phyloP scores from a whole-genome alignment of 2,888 invertebrate species.

The Sylvicola cinctus region DNA sequence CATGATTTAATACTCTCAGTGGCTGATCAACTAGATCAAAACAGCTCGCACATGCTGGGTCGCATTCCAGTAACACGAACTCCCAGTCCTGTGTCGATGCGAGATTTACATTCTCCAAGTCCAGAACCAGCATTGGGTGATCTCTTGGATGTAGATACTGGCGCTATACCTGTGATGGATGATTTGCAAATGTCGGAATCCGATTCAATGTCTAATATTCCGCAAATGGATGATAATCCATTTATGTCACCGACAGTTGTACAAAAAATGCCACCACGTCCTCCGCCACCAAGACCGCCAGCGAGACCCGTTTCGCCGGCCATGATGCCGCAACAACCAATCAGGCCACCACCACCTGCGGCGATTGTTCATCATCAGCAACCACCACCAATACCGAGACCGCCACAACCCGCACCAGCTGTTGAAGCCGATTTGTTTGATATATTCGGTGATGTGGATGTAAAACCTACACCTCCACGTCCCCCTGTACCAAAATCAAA shows the following conservation, averaged over 20 bases:
- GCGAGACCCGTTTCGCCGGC: slow-evolving; percentile 21
- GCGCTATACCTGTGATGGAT: slow-evolving; percentile 8
- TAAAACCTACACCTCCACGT: slow-evolving; percentile 28
- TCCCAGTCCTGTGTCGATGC: slow-evolving; percentile 68
- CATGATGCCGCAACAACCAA: slow-evolving; percentile 16
- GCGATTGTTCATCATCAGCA: slow-evolving; percentile 13
- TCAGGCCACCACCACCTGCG: slow-evolving; percentile 13
- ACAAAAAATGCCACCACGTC: slow-evolving; percentile 27
- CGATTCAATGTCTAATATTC: slow-evolving; percentile 12
- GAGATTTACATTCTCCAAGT: slow-evolving; percentile 64
- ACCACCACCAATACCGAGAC: slow-evolving; percentile 7
- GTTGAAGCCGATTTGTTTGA: slow-evolving; percentile 35
- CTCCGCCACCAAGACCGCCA: slow-evolving; percentile 27
- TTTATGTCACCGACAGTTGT: slow-evolving; percentile 27
- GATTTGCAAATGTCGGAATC: slow-evolving; percentile 11
- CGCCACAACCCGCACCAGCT: slow-evolving; percentile 2
- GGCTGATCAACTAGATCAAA: slow-evolving; percentile 74
- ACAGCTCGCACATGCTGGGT: slow-evolving; percentile 63
- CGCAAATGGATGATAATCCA: slow-evolving; percentile 16
- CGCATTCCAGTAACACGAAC: slow-evolving; percentile 68
- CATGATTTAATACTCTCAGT: slow-evolving; percentile 70
- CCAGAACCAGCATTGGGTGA: slow-evolving; percentile 53
- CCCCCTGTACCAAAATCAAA: slow-evolving; percentile 32
- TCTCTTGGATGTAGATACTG: slow-evolving; percentile 38
- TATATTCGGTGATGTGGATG: slow-evolving; percentile 21